Conservation (phyloP, 2,113 vertebrate species). For the Aythya baeri region DNA sequence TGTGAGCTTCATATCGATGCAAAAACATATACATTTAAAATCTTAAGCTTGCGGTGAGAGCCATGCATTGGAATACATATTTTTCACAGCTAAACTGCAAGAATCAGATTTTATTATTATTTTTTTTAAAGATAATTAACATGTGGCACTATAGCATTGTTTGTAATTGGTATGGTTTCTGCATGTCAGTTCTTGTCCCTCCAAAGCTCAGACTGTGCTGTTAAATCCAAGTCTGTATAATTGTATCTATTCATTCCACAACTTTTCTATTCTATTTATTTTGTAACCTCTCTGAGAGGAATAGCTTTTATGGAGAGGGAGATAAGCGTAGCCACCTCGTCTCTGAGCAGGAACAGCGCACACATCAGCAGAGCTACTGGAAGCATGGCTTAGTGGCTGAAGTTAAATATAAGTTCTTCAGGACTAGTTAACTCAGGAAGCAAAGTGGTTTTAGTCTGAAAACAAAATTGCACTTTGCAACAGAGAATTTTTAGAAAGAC, state of each 20-base stretch:
- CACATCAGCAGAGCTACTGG: neutral
- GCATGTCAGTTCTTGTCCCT: neutral
- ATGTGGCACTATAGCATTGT: conserved; percentile 8
- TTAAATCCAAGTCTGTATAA: neutral
- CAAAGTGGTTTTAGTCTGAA: neutral
- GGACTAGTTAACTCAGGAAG: neutral
- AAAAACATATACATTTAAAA: neutral
- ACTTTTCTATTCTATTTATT: neutral
- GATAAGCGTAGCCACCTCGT: neutral
- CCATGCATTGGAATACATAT: neutral
- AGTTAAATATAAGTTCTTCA: neutral
- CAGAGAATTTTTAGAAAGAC: neutral
- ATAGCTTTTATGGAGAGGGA: neutral
- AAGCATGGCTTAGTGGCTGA: neutral
- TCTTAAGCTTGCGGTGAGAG: neutral
- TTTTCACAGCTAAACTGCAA: neutral
- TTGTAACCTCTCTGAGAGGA: neutral
- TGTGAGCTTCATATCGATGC: neutral
- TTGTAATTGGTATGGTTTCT: neutral
- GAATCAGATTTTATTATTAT: neutral
- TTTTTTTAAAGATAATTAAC: neutral
- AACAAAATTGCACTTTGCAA: conserved; percentile 5
- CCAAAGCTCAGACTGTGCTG: neutral
- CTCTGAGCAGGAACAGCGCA: accelerated
- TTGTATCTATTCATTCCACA: neutral